These are phyloP conservation scores for Cotesia chilonis DNA, from an alignment of 1,140 invertebrate genomes.

Conservation along the genomic window DNA sequence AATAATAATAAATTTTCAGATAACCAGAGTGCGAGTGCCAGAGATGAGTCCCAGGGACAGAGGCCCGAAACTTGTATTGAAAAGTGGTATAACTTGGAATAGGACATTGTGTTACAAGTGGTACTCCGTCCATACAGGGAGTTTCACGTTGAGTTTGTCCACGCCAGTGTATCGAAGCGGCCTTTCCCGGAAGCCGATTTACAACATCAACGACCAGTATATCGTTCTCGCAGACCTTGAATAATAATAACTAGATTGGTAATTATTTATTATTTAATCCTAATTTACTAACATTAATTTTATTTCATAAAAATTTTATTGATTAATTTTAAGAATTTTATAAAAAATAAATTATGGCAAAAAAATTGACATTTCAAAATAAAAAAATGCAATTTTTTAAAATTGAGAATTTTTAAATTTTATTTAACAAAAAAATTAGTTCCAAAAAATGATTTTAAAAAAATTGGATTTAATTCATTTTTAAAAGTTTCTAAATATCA, in stretches of 20 bases:
- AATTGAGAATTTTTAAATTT: too few species aligned
- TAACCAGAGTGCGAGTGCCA: slow-evolving; percentile 78
- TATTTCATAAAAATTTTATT: slow-evolving; percentile 2
- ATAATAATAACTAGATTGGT: slow-evolving; percentile 13
- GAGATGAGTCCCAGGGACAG: slow-evolving; percentile 76
- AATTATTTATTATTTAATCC: slow-evolving; percentile 12
- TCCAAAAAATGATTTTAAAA: too few species aligned
- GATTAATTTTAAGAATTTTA: too few species aligned
- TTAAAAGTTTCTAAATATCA: too few species aligned
- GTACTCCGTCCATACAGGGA: slow-evolving; percentile 86
- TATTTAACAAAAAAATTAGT: too few species aligned
- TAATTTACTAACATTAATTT: slow-evolving; percentile 3
- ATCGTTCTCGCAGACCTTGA: slow-evolving; percentile 83
- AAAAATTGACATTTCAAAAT: too few species aligned
- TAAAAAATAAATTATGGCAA: too few species aligned
- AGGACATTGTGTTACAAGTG: slow-evolving; percentile 86
- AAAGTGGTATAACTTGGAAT: slow-evolving; percentile 82
- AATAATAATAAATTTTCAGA: neutral
- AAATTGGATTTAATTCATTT: too few species aligned
- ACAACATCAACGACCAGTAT: slow-evolving; percentile 84
- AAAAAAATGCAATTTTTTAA: too few species aligned
- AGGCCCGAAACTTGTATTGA: slow-evolving; percentile 81
- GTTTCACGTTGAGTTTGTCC: slow-evolving; percentile 80
- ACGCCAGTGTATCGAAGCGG: slow-evolving; percentile 83
- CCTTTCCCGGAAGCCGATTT: slow-evolving; percentile 78